Percentiles rank a stretch among this genome's conserved stretches.
Evolutionary conservation across 2,113 vertebrate genomes (phyloP).

Genomic region (Sula dactylatra): DNA sequence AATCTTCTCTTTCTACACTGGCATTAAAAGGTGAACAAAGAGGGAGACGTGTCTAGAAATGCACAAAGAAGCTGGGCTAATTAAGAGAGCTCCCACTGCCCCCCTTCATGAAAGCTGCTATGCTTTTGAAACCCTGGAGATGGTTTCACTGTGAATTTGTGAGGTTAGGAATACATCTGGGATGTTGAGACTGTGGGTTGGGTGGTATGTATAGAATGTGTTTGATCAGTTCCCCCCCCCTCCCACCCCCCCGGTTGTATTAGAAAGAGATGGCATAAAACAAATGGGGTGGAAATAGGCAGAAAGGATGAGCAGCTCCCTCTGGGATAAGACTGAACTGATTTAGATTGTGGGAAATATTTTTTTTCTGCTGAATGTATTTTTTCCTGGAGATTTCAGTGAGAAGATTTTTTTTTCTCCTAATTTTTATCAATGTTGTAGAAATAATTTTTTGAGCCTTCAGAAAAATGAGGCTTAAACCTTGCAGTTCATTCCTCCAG

Average conservation of each 20-base stretch:
- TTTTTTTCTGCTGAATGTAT: background rate
- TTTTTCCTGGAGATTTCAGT: slow-evolving; percentile 6
- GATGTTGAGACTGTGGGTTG: slow-evolving; percentile 70
- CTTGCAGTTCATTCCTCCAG: background rate
- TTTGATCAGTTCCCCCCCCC: slow-evolving; percentile 73
- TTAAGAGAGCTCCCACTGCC: slow-evolving; percentile 53
- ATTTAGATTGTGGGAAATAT: slow-evolving; percentile 32
- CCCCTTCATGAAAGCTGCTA: slow-evolving; percentile 56
- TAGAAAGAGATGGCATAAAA: slow-evolving; percentile 66
- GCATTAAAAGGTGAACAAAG: slow-evolving; percentile 40
- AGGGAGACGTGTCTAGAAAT: slow-evolving; percentile 24
- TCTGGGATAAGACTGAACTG: slow-evolving; percentile 41
- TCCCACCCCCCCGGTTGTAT: slow-evolving; percentile 6
- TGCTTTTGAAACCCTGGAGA: slow-evolving; percentile 68
- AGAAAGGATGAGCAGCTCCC: slow-evolving; percentile 44
- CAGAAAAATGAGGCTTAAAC: background rate
- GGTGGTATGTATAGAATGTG: slow-evolving; percentile 76
- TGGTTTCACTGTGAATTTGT: slow-evolving; percentile 66
- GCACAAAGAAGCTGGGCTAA: slow-evolving; percentile 34
- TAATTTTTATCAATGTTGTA: background rate
- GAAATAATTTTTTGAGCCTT: background rate
- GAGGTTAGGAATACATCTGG: slow-evolving; percentile 74
- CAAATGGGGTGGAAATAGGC: slow-evolving; percentile 54
- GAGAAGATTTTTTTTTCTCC: background rate
- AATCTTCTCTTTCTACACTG: background rate